A percentile compares a stretch with the other conserved stretches of the same genome.
phyloP scores from a whole-genome alignment of 1,140 invertebrate genomes.

The Aphaenogaster floridana region DNA sequence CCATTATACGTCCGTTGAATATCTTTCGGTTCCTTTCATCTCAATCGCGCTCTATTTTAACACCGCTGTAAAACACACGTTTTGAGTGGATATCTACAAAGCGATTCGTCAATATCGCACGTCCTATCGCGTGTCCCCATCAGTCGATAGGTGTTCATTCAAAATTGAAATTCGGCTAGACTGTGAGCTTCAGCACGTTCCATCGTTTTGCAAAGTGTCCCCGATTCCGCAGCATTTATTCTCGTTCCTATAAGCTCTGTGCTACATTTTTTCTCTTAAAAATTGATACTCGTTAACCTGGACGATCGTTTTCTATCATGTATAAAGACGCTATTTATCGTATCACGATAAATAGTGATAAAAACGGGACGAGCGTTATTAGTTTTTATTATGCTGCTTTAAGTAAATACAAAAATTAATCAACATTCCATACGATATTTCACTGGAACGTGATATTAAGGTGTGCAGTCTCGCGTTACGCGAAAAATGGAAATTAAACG shows the following conservation, averaged over 20 bases:
- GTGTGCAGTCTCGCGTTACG: neutral
- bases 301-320: constrained; percentile 13
- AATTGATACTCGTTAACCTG: constrained; percentile 39
- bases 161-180: constrained; percentile 65
- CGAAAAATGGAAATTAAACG: neutral
- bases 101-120: constrained; percentile 40
- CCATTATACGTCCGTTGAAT: neutral
- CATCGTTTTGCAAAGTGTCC: constrained; percentile 16
- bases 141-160: constrained; percentile 59
- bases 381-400: neutral
- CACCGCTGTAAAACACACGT: neutral
- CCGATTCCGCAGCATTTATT: constrained; percentile 29
- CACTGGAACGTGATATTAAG: neutral
- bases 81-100: constrained; percentile 32
- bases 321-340: neutral
- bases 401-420: neutral
- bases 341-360: neutral
- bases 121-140: constrained; percentile 33
- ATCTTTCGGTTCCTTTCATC: neutral
- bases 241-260: neutral
- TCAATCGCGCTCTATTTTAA: constrained; percentile 19
- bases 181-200: constrained; percentile 23
- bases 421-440: constrained; percentile 4
- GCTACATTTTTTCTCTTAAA: constrained; percentile 19
- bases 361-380: neutral